Conservation (phyloP, 1,140 invertebrate species). For the Dendroctonus ponderosae region DNA sequence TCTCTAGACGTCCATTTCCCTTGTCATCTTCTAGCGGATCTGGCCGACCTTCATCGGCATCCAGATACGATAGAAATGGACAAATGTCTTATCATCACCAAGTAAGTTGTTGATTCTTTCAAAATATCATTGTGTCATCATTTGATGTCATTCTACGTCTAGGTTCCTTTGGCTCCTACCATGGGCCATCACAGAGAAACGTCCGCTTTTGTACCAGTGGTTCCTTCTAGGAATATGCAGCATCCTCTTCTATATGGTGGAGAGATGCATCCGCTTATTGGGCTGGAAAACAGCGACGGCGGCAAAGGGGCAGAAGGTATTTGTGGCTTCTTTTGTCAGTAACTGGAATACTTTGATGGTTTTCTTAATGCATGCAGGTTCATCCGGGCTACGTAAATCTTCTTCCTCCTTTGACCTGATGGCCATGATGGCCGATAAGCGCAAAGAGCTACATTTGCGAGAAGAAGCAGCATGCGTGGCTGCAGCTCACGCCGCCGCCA, state of each 20-base stretch:
- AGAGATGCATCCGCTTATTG: constrained; percentile 61
- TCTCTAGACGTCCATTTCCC: constrained; percentile 42
- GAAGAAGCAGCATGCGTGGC: constrained; percentile 59
- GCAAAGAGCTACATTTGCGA: constrained; percentile 72
- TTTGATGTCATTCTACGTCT: not conserved
- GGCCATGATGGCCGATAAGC: constrained; percentile 84
- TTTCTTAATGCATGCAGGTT: too few relatives aligned
- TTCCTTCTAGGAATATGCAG: constrained; percentile 68
- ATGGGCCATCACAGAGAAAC: constrained; percentile 67
- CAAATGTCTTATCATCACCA: constrained; percentile 70
- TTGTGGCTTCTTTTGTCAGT: too few relatives aligned
- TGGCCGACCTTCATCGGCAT: constrained; percentile 46
- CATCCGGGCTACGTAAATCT: constrained; percentile 48
- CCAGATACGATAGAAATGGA: constrained; percentile 57
- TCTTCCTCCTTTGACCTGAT: constrained; percentile 71
- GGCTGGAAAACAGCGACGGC: constrained; percentile 56
- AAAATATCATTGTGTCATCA: not conserved
- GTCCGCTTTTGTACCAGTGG: constrained; percentile 80
- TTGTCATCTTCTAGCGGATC: constrained; percentile 38
- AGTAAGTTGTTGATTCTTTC: constrained; percentile 25
- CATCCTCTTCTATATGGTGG: constrained; percentile 64
- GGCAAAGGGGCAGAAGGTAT: constrained; percentile 49
- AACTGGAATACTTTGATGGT: too few relatives aligned
- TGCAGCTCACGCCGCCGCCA: constrained; percentile 53
- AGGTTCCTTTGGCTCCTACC: constrained; percentile 49